phyloP scores from a whole-genome alignment of 2,888 invertebrate genomes.

The Drosophila nr. perissopoda region DNA sequence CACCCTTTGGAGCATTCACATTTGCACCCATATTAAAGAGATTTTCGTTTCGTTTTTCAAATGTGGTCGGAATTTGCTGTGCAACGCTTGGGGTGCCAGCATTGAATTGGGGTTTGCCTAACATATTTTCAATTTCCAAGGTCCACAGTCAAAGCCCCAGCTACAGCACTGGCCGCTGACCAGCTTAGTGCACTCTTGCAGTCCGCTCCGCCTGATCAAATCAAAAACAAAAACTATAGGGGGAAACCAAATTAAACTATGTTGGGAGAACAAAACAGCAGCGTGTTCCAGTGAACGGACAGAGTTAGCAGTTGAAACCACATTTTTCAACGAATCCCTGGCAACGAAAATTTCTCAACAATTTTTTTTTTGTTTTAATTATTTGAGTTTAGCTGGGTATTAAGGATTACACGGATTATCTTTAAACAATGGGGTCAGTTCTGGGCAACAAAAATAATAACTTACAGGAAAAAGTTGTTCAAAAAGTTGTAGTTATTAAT shows the following conservation, averaged over 20 bases:
- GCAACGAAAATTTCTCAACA: slow-evolving; percentile 4
- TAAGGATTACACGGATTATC: not conserved
- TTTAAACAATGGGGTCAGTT: not conserved
- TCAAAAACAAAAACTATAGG: slow-evolving; percentile 26
- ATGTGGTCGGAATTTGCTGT: slow-evolving; percentile 17
- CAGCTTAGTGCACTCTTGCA: slow-evolving; percentile 23
- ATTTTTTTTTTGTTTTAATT: not conserved
- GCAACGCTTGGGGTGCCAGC: slow-evolving; percentile 15
- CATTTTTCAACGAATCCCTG: slow-evolving; percentile 14
- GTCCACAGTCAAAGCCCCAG: slow-evolving; percentile 16
- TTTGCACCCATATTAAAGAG: slow-evolving; percentile 32
- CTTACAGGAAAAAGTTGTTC: not conserved
- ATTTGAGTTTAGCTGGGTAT: slow-evolving; percentile 8
- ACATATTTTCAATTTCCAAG: slow-evolving; percentile 63
- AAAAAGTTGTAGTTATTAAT: not conserved
- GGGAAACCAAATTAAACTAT: slow-evolving; percentile 27
- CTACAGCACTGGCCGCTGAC: not conserved
- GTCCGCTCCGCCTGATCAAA: slow-evolving; percentile 18
- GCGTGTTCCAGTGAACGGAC: not conserved
- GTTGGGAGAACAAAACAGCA: not conserved
- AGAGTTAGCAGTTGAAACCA: slow-evolving; percentile 10
- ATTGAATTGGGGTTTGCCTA: slow-evolving; percentile 45
- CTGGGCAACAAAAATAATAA: not conserved
- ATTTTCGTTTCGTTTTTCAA: slow-evolving; percentile 18
- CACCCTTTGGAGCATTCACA: slow-evolving; percentile 15